These are phyloP conservation scores for Eubasilissa regina DNA, from an alignment of 1,140 invertebrate species.

Conservation along the genomic window DNA sequence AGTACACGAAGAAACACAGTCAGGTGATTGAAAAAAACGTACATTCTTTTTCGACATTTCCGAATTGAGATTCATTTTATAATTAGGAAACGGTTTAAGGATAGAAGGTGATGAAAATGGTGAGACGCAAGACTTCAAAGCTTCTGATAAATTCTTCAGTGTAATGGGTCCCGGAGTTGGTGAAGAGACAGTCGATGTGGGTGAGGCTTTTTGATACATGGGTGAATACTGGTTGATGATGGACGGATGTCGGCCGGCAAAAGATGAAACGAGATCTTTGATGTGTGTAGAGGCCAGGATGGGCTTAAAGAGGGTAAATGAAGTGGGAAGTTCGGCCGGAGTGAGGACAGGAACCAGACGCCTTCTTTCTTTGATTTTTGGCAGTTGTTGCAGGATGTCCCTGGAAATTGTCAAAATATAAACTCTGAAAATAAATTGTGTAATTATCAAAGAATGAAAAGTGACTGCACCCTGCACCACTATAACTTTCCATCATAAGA, in stretches of 20 bases:
- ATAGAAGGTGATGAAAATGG: background rate
- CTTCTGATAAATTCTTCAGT: background rate
- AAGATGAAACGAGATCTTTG: background rate
- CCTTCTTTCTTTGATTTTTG: background rate
- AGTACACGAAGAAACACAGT: background rate
- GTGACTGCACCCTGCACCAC: background rate
- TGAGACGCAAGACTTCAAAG: background rate
- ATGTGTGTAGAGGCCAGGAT: background rate
- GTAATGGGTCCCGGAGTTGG: background rate
- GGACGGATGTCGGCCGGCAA: background rate
- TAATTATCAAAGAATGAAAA: background rate
- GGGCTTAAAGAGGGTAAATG: constrained; percentile 10
- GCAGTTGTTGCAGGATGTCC: constrained; percentile 19
- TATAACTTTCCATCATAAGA: background rate
- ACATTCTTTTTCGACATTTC: constrained; percentile 28
- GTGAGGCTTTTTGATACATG: constrained; percentile 13
- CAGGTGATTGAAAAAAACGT: constrained; percentile 19
- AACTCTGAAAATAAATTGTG: background rate
- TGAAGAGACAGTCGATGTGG: constrained; percentile 30
- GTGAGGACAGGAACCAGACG: background rate
- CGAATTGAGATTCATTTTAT: constrained; percentile 8
- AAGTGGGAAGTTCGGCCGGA: background rate
- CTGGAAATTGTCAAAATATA: background rate
- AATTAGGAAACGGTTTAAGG: constrained; percentile 16
- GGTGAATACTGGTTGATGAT: background rate